Evolutionary conservation across 1,140 invertebrate genomes (phyloP).

Genomic region (Tribolium castaneum): DNA sequence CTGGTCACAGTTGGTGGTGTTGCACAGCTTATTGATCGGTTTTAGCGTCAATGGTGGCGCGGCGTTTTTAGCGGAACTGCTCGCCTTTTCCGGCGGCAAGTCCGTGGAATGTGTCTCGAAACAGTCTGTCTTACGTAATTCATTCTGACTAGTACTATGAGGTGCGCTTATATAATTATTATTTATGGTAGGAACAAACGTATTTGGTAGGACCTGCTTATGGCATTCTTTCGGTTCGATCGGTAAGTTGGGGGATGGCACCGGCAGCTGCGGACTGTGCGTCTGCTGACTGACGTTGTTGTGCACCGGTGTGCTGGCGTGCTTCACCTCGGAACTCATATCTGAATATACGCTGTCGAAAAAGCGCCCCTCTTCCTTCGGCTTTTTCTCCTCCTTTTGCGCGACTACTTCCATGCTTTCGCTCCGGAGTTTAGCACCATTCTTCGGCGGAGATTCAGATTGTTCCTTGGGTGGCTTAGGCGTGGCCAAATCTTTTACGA

Average conservation of each 20-base stretch:
- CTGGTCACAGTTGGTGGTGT: slow-evolving; percentile 1
- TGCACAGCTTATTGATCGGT: slow-evolving; percentile 7
- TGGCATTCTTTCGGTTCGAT: slow-evolving; percentile 45
- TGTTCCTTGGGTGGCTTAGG: neutral
- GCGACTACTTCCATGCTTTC: neutral
- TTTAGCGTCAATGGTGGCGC: slow-evolving; percentile 12
- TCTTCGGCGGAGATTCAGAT: slow-evolving; percentile 13
- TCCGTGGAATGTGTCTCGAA: slow-evolving; percentile 40
- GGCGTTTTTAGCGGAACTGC: neutral
- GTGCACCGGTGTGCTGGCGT: slow-evolving; percentile 54
- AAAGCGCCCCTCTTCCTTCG: neutral
- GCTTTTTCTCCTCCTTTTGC: neutral
- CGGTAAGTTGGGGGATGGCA: slow-evolving; percentile 60
- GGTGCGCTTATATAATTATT: slow-evolving; percentile 54
- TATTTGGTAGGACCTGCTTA: slow-evolving; percentile 52
- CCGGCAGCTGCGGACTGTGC: slow-evolving; percentile 59
- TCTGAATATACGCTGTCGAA: slow-evolving; percentile 35
- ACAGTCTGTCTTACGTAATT: slow-evolving; percentile 43
- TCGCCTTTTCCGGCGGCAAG: neutral
- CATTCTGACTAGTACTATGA: slow-evolving; percentile 56
- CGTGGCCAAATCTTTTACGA: slow-evolving; percentile 33
- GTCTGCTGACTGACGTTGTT: slow-evolving; percentile 50
- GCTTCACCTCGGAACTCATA: slow-evolving; percentile 57
- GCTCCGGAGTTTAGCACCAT: neutral
- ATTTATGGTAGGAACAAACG: slow-evolving; percentile 57